phyloP scores from a whole-genome alignment of 2,113 vertebrate genomes.

The Burhinus bistriatus region DNA sequence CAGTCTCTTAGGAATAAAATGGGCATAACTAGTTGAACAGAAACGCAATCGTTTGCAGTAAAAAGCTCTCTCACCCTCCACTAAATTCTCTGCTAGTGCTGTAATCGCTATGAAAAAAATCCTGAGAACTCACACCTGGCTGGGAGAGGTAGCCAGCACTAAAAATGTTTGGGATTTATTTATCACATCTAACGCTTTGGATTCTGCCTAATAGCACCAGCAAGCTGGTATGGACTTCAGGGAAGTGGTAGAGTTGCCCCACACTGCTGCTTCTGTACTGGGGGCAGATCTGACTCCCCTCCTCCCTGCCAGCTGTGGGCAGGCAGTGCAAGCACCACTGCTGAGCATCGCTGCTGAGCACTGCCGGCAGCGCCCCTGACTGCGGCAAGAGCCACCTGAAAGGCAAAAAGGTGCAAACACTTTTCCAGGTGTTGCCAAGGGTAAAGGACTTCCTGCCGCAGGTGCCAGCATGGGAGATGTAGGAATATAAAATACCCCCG shows the following conservation, averaged over 20 bases:
- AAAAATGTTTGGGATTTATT: neutral
- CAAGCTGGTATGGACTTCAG: neutral
- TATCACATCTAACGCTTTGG: neutral
- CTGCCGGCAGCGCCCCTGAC: fast-evolving
- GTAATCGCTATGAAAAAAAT: neutral
- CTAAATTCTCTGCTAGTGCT: neutral
- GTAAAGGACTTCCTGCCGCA: neutral
- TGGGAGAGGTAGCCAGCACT: neutral
- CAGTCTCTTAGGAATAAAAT: neutral
- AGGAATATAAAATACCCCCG: neutral
- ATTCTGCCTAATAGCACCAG: neutral
- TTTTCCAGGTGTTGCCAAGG: neutral
- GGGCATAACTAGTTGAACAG: neutral
- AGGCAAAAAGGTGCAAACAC: neutral
- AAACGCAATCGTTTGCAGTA: neutral
- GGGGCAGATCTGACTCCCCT: neutral
- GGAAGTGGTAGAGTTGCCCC: neutral
- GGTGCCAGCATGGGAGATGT: neutral
- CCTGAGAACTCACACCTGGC: neutral
- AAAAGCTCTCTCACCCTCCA: neutral
- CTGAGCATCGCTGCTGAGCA: neutral
- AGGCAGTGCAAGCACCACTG: neutral
- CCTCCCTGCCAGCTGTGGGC: fast-evolving
- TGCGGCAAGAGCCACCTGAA: neutral
- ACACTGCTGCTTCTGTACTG: fast-evolving